Evolutionary conservation across 2,888 invertebrate genomes (phyloP), one percentile per base, ranked within the genome.

Genomic region (Heliothis peltigera): DNA sequence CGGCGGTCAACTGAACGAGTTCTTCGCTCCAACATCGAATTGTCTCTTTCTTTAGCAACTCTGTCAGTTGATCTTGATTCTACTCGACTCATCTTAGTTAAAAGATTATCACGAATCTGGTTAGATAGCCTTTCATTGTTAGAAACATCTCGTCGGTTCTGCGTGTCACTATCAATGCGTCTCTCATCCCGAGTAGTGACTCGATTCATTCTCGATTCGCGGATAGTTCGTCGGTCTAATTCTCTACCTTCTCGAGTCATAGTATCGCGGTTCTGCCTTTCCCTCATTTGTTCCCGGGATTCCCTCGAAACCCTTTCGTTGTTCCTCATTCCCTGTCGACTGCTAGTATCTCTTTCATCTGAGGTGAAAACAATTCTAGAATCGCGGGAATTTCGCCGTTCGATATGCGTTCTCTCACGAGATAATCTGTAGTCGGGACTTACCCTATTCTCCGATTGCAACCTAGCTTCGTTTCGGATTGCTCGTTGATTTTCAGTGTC

Each of bases 311-410:
- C 8, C 47, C 47, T 58, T 22, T 62, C 53, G 17, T 19, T 42
- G 42, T 17, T 15, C 6, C 59, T 70, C n/a, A 60, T 32, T 22
- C 56, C 49, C 10, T 7, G 51, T 22, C 51, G 57, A 35, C 8
- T 51, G 12, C 46, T 35, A 5, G 32, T 7, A 17, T 47, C 25
- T 39, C 53, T 35, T 46, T 48, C 7, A 42, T 25, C 32, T 17
- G 0, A 8, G n/a, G 39, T 49, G 42, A 58, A 39, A 2, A 15
- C 32, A 17, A 35, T 47, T 61, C 47, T 62, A n/a, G 49, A 47
- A n/a, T 68, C 75, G 17, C 53, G 77, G 12, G 19, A 53, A 49
- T 61, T 61, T n/a, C 25, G 62, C 8, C 43, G 57, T 48, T 70
- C 46, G 18, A 53, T 47, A 59, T 53, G 55, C 7, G 52, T 35